Conservation (phyloP, 2,797 vertebrate species). For the Psittacula echo region DNA sequence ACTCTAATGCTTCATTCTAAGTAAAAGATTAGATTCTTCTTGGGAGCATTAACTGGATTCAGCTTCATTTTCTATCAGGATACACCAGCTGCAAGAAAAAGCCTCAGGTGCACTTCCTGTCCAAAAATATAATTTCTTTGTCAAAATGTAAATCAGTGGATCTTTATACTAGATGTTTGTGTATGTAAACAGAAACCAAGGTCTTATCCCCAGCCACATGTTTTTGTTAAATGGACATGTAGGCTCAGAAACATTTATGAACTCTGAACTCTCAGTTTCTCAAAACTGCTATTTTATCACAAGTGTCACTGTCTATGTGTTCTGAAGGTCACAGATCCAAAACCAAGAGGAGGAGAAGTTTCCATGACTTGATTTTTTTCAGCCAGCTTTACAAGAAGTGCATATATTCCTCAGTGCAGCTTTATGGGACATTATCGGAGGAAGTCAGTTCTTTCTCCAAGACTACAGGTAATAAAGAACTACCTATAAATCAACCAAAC, state of each 20-base stretch:
- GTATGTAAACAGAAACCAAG: neutral
- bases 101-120: neutral
- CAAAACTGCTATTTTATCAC: neutral
- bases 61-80: neutral
- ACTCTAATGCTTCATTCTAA: neutral
- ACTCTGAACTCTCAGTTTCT: neutral
- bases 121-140: neutral
- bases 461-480: neutral
- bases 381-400: neutral
- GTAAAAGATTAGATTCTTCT: neutral
- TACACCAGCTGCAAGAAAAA: neutral
- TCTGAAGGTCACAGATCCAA: neutral
- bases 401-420: neutral
- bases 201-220: neutral
- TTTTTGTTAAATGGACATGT: neutral
- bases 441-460: slow-evolving; percentile 9
- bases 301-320: neutral
- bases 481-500: slow-evolving; percentile 31
- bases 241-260: neutral
- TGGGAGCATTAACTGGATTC: neutral
- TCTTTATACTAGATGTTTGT: neutral
- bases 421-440: neutral
- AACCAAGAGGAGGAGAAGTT: neutral
- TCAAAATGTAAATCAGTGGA: neutral
- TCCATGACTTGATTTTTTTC: neutral